Evolutionary conservation across 1,140 invertebrate genomes (phyloP), one percentile per base, ranked within the genome.

Genomic region (Hyles euphorbiae): DNA sequence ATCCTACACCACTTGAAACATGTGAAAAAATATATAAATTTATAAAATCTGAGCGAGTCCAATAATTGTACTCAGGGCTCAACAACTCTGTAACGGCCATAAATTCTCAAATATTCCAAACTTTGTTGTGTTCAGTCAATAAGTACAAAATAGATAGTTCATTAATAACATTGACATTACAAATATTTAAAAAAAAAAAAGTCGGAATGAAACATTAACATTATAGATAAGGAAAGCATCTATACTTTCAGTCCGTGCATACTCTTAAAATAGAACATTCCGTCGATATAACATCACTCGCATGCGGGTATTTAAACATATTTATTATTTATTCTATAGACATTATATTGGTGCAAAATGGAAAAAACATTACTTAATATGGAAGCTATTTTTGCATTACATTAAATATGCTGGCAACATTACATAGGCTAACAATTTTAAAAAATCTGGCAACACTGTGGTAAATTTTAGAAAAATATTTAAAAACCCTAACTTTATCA

Each of bases 101-200:
- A 40, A 36, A 56, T 59, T 52, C 40, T 34, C 48, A 53, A 59
- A 52, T 53, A 52, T 67, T 56, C 36, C 10, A 48, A 22, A 48
- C 47, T 10, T 22, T 22, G 22, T 48, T 48, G 22, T 11, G 45
- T 52, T 75, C 74, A 78, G 74, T 78, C 74, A 64, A 78, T 78
- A 81, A 79, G 77, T 80, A 82, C 76, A 74, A 80, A 72, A 76
- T 67, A 72, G 46, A 74, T 70, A 65, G 12, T 22, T 45, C 59
- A 61, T 63, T 70, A 74, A 72, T 74, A 70, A 79, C 68, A 79
- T 65, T 64, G 61, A 75, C 65, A 65, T 73, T 64, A 75, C 68
- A 75, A 73, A 60, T n/a, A 75, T 61, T 53, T n/a, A n/a, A n/a
- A 67, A 65, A 58, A 72, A 70, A 66, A 46, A 69, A 22, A 68